Conservation (phyloP, 2,888 invertebrate genomes). For the Drosophila formosana region DNA sequence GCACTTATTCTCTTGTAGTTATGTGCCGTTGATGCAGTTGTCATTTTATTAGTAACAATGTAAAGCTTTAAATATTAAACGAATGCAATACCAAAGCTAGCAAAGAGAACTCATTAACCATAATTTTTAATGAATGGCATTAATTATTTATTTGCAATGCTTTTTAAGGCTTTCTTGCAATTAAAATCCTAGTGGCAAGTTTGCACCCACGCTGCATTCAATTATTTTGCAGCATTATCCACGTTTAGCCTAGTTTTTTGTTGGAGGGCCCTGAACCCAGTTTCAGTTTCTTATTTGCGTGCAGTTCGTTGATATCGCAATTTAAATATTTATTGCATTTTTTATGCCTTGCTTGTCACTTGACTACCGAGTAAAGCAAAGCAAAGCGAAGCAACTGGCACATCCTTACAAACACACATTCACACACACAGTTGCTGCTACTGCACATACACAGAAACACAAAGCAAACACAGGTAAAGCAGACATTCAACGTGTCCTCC, state of each 20-base stretch:
- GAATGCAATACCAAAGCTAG: constrained; percentile 34
- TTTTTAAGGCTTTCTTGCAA: not conserved
- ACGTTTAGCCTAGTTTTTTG: constrained; percentile 68
- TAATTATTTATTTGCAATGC: not conserved
- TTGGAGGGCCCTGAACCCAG: constrained; percentile 60
- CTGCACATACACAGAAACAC: too few species aligned
- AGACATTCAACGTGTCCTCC: constrained; percentile 39
- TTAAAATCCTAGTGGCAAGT: not conserved
- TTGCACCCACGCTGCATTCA: constrained; percentile 33
- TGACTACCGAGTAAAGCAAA: constrained; percentile 39
- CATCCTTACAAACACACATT: constrained; percentile 32
- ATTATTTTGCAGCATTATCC: constrained; percentile 67
- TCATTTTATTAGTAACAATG: constrained; percentile 54
- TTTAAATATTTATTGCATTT: constrained; percentile 78
- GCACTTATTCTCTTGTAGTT: constrained; percentile 1
- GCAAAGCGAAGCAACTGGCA: constrained; percentile 29
- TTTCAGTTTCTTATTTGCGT: constrained; percentile 64
- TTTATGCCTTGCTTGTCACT: constrained; percentile 70
- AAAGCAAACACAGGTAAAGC: constrained; percentile 6
- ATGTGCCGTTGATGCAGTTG: constrained; percentile 35
- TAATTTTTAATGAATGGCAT: not conserved
- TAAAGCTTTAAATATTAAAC: constrained; percentile 63
- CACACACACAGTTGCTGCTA: constrained; percentile 6
- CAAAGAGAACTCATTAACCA: not conserved
- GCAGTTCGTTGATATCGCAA: constrained; percentile 72